These are phyloP conservation scores for Drosophila austrosaltans DNA, from an alignment of 2,888 invertebrate genomes.

Conservation along the genomic window DNA sequence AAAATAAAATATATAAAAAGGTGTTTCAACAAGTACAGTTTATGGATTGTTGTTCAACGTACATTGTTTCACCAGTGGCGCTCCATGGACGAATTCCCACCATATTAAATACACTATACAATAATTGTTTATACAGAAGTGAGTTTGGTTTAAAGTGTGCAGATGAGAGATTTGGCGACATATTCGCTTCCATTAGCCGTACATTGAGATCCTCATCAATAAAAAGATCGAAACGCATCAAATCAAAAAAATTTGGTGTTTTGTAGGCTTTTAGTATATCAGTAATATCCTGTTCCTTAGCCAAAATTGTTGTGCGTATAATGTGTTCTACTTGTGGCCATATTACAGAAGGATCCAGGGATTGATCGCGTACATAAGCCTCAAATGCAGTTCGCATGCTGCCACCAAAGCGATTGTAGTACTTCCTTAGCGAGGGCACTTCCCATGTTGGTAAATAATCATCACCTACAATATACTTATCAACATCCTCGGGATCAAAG, in stretches of 20 bases:
- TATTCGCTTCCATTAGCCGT: slow-evolving; percentile 97
- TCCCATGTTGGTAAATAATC: slow-evolving; percentile 98
- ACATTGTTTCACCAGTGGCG: slow-evolving; percentile 80
- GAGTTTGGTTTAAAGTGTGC: slow-evolving; percentile 95
- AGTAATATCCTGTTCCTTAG: slow-evolving; percentile 89
- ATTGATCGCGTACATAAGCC: slow-evolving; percentile 87
- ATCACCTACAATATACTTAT: slow-evolving; percentile 97
- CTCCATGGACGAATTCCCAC: slow-evolving; percentile 87
- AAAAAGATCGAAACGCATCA: slow-evolving; percentile 97
- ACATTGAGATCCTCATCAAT: slow-evolving; percentile 94
- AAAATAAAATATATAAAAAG: slow-evolving; percentile 47
- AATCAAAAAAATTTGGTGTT: slow-evolving; percentile 93
- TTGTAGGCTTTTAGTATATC: slow-evolving; percentile 84
- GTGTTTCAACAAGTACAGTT: neutral
- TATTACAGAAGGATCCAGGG: slow-evolving; percentile 88
- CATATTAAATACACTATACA: slow-evolving; percentile 92
- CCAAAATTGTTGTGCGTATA: slow-evolving; percentile 87
- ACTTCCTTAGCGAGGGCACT: slow-evolving; percentile 90
- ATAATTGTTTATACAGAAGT: slow-evolving; percentile 94
- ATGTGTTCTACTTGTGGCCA: slow-evolving; percentile 93
- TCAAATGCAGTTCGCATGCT: slow-evolving; percentile 95
- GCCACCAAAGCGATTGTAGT: slow-evolving; percentile 89
- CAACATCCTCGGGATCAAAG: slow-evolving; percentile 90
- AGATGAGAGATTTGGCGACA: slow-evolving; percentile 98
- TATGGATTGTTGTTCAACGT: slow-evolving; percentile 9